Percentiles rank a stretch among this genome's conserved stretches.
Evolutionary conservation across 2,888 invertebrate genomes (phyloP).

Genomic region (Myopa tessellatipennis): DNA sequence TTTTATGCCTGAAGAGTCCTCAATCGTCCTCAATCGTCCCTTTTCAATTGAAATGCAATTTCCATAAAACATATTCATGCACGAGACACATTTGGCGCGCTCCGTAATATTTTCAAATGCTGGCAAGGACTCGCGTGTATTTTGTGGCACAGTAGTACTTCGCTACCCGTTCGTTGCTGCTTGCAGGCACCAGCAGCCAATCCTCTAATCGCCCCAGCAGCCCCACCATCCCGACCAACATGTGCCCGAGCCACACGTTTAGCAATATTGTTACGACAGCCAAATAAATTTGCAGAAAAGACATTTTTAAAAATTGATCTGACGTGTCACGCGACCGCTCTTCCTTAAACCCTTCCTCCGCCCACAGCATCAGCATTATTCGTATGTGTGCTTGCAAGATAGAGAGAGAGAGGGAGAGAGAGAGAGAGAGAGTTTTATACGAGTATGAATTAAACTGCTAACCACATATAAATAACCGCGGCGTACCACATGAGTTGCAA

Average conservation of each 20-base stretch:
- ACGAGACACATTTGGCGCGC: conserved; percentile 23
- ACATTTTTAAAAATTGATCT: conserved; percentile 38
- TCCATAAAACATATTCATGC: conserved; percentile 36
- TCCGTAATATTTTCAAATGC: conserved; percentile 34
- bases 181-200: conserved; percentile 18
- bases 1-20: conserved; percentile 29
- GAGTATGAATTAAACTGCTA: not conserved
- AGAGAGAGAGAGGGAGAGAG: not conserved
- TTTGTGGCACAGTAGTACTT: not conserved
- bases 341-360: conserved; percentile 18
- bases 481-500: not conserved
- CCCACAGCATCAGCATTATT: conserved; percentile 37
- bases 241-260: conserved; percentile 20
- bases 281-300: conserved; percentile 37
- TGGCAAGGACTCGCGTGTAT: conserved; percentile 19
- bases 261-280: conserved; percentile 31
- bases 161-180: not conserved
- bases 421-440: not conserved
- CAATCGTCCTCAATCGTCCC: conserved; percentile 27
- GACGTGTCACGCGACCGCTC: conserved; percentile 34
- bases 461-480: conserved; percentile 34
- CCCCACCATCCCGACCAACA: conserved; percentile 6
- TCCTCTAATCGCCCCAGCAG: conserved; percentile 3
- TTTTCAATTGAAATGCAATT: conserved; percentile 40
- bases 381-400: not conserved